Evolutionary conservation across 2,888 invertebrate genomes (phyloP).

Genomic region (Dynastes maya): DNA sequence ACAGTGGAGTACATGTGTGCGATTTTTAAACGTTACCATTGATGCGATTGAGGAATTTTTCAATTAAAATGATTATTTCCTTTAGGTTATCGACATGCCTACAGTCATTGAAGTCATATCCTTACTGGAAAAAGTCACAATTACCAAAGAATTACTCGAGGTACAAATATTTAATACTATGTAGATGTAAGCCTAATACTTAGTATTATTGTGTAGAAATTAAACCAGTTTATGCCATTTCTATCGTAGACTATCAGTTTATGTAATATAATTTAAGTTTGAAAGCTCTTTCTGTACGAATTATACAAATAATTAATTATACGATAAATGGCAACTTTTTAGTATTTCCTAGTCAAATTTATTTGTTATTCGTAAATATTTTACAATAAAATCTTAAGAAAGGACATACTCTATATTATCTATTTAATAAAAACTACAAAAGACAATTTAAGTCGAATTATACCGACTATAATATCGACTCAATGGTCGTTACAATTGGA

Average conservation of each 20-base stretch:
- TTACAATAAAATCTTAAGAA: conserved; percentile 7
- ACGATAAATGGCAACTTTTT: not conserved
- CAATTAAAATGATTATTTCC: conserved; percentile 57
- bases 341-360: not conserved
- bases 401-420: conserved; percentile 2
- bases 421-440: not conserved
- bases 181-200: conserved; percentile 14
- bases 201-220: conserved; percentile 22
- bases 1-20: conserved; percentile 43
- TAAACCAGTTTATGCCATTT: not conserved
- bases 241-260: conserved; percentile 3
- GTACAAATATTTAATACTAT: conserved; percentile 69
- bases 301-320: not conserved
- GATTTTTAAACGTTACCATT: conserved; percentile 2
- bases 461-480: too few species aligned
- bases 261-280: not conserved
- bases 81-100: conserved; percentile 95
- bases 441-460: too few species aligned
- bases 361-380: not conserved
- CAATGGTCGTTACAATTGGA: not conserved
- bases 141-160: conserved; percentile 93
- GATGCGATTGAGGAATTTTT: conserved; percentile 32
- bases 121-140: conserved; percentile 90
- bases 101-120: conserved; percentile 94
- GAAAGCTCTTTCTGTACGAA: not conserved